These are phyloP conservation scores for Drosophila ezoana DNA, from an alignment of 2,888 invertebrate genomes.

Conservation along the genomic window DNA sequence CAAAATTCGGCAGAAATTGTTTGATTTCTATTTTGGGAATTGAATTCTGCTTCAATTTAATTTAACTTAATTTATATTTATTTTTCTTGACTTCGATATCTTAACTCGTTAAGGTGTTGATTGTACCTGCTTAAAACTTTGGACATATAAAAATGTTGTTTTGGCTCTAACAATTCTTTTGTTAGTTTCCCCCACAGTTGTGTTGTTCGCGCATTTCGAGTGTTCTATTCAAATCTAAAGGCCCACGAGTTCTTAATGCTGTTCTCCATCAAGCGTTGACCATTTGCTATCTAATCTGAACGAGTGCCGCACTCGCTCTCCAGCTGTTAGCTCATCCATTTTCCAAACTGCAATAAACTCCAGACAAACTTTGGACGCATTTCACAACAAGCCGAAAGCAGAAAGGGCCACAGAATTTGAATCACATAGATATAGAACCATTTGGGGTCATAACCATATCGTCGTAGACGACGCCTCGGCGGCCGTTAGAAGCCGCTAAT, in stretches of 20 bases:
- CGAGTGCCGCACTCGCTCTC: conserved; percentile 75
- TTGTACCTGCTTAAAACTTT: conserved; percentile 26
- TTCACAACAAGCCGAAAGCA: conserved; percentile 44
- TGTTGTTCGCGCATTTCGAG: conserved; percentile 46
- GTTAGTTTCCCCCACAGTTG: conserved; percentile 20
- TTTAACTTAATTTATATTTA: conserved; percentile 19
- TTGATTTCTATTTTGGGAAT: not conserved
- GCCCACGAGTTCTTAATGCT: conserved; percentile 4
- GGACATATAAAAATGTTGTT: conserved; percentile 28
- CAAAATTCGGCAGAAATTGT: not conserved
- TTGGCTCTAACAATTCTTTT: conserved; percentile 23
- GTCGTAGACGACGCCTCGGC: conserved; percentile 50
- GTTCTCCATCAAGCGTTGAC: conserved; percentile 48
- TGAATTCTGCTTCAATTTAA: conserved; percentile 14
- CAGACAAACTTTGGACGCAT: conserved; percentile 39
- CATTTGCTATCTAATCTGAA: conserved; percentile 73
- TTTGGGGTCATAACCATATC: conserved; percentile 45
- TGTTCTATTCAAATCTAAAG: conserved; percentile 24
- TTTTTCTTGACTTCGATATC: conserved; percentile 28
- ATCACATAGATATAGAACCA: conserved; percentile 20
- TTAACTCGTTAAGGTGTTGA: conserved; percentile 37
- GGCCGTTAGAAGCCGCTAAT: conserved; percentile 69
- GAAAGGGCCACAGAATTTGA: conserved; percentile 27
- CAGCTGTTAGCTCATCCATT: conserved; percentile 77
- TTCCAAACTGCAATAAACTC: conserved; percentile 69